Evolutionary conservation across 2,797 vertebrate genomes (phyloP).

Genomic region (Jordanella pulchra): DNA sequence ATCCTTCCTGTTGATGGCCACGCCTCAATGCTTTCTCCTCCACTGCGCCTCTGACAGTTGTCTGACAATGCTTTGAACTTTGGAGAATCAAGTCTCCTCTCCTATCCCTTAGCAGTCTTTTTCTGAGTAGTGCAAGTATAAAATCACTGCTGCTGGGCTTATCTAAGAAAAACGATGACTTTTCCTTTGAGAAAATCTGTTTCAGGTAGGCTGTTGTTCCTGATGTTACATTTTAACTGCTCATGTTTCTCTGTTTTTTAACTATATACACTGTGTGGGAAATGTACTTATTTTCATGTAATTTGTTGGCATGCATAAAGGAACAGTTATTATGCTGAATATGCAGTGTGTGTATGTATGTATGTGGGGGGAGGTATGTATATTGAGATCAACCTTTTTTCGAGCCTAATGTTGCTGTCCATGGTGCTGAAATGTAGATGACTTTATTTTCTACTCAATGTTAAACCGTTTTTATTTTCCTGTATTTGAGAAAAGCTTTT

Average conservation of each 20-base stretch:
- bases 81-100: constrained; percentile 77
- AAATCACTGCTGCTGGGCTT: constrained; percentile 33
- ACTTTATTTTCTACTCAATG: background rate
- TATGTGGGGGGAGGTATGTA: too few relatives aligned
- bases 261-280: background rate
- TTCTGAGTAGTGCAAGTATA: constrained; percentile 29
- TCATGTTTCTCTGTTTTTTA: background rate
- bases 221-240: background rate
- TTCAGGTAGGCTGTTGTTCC: constrained; percentile 87
- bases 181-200: constrained; percentile 93
- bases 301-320: background rate
- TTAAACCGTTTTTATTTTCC: background rate
- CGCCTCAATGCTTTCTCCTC: constrained; percentile 88
- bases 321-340: background rate
- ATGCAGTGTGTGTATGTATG: background rate
- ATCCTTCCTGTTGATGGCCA: constrained; percentile 91
- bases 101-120: constrained; percentile 43
- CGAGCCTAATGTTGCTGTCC: constrained; percentile 70
- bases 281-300: background rate
- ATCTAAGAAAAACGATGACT: constrained; percentile 83
- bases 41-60: constrained; percentile 88
- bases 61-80: constrained; percentile 94
- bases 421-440: constrained; percentile 72
- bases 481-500: background rate
- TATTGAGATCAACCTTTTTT: background rate